These are phyloP conservation scores for Spea multiplicata DNA, from an alignment of 2,113 vertebrate genomes.

Conservation along the genomic window DNA sequence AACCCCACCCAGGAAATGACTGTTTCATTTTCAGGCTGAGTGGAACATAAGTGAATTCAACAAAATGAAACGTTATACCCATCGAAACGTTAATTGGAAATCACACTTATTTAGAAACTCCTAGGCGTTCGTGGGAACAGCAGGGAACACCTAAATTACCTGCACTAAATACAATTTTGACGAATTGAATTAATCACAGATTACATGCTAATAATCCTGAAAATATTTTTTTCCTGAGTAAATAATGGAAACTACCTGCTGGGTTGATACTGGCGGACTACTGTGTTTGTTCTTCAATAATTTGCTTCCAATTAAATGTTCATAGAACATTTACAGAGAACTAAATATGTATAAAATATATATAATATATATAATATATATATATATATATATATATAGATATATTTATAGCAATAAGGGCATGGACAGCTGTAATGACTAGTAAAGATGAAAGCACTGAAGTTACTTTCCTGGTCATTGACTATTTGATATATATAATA, in stretches of 20 bases:
- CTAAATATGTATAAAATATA: constrained; percentile 17
- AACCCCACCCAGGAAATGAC: background rate
- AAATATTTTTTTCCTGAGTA: constrained; percentile 63
- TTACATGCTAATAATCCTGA: constrained; percentile 63
- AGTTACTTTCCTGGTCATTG: too few species aligned
- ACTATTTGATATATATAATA: too few species aligned
- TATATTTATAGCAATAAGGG: too few species aligned
- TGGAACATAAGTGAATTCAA: background rate
- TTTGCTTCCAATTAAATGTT: constrained; percentile 56
- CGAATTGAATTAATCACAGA: constrained; percentile 66
- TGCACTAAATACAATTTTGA: constrained; percentile 54
- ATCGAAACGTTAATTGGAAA: constrained; percentile 17
- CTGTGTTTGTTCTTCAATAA: constrained; percentile 50
- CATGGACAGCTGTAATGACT: too few species aligned
- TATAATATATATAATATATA: background rate
- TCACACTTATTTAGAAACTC: constrained; percentile 13
- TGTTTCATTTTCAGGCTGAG: background rate
- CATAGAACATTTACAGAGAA: constrained; percentile 41
- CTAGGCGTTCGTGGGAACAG: constrained; percentile 47
- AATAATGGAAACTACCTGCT: constrained; percentile 62
- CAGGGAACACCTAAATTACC: constrained; percentile 54
- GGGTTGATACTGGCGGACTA: constrained; percentile 49
- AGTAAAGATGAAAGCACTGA: too few species aligned
- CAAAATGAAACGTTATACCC: background rate
- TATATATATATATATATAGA: too few species aligned